Conservation (phyloP, 2,888 invertebrate genomes). For the Sepiola atlantica region DNA sequence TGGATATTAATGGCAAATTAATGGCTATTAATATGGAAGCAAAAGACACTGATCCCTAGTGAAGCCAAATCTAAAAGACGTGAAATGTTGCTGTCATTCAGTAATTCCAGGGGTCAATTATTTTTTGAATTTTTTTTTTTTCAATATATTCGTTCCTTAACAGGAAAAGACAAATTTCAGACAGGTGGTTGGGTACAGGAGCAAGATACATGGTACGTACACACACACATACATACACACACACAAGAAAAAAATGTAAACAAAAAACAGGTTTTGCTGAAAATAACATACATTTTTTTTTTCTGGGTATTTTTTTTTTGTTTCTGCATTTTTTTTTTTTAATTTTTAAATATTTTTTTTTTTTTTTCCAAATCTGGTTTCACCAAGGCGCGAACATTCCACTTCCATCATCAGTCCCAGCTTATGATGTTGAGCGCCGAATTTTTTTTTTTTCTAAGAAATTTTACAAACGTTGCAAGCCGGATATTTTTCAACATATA, state of each 20-base stretch:
- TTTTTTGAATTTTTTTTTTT: neutral
- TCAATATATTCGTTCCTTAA: conserved; percentile 38
- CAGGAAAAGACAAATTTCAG: conserved; percentile 44
- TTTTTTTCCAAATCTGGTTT: neutral
- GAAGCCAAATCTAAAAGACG: conserved; percentile 34
- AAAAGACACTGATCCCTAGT: neutral
- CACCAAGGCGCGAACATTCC: neutral
- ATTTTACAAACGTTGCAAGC: neutral
- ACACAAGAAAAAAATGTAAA: conserved; percentile 37
- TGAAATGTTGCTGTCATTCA: neutral
- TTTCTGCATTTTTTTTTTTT: neutral
- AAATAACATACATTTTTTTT: conserved; percentile 34
- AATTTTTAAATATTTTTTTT: neutral
- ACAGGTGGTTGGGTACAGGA: conserved; percentile 46
- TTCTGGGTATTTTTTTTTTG: neutral
- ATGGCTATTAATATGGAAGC: neutral
- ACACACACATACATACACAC: conserved; percentile 36
- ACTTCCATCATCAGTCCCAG: neutral
- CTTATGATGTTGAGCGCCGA: neutral
- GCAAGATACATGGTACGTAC: conserved; percentile 43
- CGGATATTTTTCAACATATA: conserved; percentile 4
- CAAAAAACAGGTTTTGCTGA: conserved; percentile 5
- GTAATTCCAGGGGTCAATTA: neutral
- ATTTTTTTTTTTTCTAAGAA: neutral
- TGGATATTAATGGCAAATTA: neutral